phyloP scores from a whole-genome alignment of 1,140 invertebrate genomes.

The Saccostrea cuccullata region DNA sequence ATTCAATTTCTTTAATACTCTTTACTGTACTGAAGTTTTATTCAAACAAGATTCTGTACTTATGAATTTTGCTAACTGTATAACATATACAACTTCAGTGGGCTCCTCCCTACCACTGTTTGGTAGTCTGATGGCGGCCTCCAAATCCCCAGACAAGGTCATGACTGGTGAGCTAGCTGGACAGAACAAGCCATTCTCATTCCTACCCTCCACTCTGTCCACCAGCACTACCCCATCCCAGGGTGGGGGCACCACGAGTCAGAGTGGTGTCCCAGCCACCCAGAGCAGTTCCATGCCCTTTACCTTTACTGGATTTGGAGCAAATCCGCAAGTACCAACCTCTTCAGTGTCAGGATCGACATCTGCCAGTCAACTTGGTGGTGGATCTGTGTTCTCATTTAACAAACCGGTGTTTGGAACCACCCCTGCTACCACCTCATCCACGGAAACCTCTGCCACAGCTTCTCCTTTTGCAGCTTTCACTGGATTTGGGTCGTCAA shows the following conservation, averaged over 20 bases:
- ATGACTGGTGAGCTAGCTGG: conserved; percentile 3
- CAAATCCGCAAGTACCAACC: not conserved
- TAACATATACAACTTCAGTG: not conserved
- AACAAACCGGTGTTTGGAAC: not conserved
- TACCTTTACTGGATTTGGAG: conserved; percentile 20
- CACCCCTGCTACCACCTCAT: not conserved
- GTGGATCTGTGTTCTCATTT: not conserved
- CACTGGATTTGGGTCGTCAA: conserved; percentile 2
- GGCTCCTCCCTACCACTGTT: conserved; percentile 40
- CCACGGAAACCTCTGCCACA: not conserved
- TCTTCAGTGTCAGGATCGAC: not conserved
- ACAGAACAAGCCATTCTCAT: conserved; percentile 6
- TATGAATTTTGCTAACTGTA: no score
- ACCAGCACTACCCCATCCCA: not conserved
- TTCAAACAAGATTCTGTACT: no score
- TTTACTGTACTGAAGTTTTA: no score
- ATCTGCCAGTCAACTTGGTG: not conserved
- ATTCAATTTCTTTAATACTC: no score
- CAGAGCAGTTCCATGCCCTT: not conserved
- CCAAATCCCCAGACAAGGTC: conserved; percentile 46
- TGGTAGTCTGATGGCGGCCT: conserved; percentile 49
- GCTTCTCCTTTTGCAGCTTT: not conserved
- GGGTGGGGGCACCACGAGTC: not conserved
- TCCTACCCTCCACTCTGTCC: not conserved
- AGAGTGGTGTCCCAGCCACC: not conserved